Evolutionary conservation across 30 jellyfish, hydroid and myxozoan species (phyloP).

Genomic region (Hydra vulgaris): DNA sequence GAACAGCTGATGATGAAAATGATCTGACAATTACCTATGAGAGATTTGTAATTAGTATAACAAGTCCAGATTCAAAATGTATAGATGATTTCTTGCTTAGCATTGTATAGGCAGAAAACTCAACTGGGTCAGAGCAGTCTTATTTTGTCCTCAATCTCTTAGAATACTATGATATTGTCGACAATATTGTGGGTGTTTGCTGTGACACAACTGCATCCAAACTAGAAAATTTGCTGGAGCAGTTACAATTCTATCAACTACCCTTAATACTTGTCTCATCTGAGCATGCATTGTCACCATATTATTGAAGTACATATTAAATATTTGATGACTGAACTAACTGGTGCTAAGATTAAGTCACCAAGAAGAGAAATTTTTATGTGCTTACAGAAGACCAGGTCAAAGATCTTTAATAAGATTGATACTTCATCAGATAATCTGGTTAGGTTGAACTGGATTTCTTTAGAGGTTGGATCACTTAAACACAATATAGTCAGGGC

Average conservation of each 20-base stretch:
- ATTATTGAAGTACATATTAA: not conserved
- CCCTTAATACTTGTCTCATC: not conserved
- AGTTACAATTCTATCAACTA: not conserved
- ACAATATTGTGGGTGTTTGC: not conserved
- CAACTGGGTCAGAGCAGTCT: not conserved
- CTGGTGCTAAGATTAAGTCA: not conserved
- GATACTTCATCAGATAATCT: not conserved
- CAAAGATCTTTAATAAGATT: not conserved
- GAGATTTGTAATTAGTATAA: not conserved
- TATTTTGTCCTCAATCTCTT: not conserved
- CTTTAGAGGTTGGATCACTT: not conserved
- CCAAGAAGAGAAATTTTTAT: not conserved
- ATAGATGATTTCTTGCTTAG: not conserved
- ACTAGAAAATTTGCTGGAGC: not conserved
- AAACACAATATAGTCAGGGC: not conserved
- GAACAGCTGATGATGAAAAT: not conserved
- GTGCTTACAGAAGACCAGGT: not conserved
- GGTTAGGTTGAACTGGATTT: not conserved
- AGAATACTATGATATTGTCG: not conserved
- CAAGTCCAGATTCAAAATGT: not conserved
- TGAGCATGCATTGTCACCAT: not conserved
- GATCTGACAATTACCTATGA: not conserved
- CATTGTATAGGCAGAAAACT: not conserved
- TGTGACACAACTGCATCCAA: not conserved
- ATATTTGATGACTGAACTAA: not conserved